Percentiles rank a stretch among this genome's conserved stretches.
These are phyloP conservation scores for Galerucella nymphaeae DNA, from an alignment of 2,888 invertebrate genomes.

Conservation along the genomic window DNA sequence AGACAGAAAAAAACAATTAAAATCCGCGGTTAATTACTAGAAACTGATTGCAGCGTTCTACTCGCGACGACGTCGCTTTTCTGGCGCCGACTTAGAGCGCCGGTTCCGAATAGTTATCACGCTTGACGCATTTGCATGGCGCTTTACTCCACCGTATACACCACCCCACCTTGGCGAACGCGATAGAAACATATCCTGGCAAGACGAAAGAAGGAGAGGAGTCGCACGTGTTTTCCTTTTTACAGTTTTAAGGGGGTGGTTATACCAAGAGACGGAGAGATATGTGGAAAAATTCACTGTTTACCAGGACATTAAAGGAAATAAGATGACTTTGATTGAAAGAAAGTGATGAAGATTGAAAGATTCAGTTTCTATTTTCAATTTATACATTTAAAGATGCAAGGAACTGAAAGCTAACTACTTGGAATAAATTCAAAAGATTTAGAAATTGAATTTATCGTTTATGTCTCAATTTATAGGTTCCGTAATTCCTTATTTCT, in stretches of 20 bases:
- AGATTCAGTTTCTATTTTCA: no score
- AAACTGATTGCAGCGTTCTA: constrained; percentile 63
- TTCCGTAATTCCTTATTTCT: no score
- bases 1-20: constrained; percentile 53
- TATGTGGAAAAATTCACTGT: constrained; percentile 58
- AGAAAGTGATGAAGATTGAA: constrained; percentile 26
- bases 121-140: constrained; percentile 66
- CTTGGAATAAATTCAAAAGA: no score
- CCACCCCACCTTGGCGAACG: constrained; percentile 55
- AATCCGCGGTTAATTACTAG: constrained; percentile 60
- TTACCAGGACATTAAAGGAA: constrained; percentile 57
- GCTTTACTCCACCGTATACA: constrained; percentile 56
- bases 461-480: no score
- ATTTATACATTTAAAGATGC: no score
- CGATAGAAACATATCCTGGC: constrained; percentile 54
- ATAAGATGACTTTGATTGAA: constrained; percentile 55
- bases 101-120: constrained; percentile 65
- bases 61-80: constrained; percentile 64
- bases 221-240: constrained; percentile 60
- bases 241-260: constrained; percentile 52
- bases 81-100: constrained; percentile 64
- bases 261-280: constrained; percentile 48
- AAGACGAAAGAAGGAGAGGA: constrained; percentile 52
- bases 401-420: no score
- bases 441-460: no score